Percentiles rank a stretch among this genome's conserved stretches.
Conservation (phyloP, 2,888 invertebrate species). For the Auanema sp. region DNA sequence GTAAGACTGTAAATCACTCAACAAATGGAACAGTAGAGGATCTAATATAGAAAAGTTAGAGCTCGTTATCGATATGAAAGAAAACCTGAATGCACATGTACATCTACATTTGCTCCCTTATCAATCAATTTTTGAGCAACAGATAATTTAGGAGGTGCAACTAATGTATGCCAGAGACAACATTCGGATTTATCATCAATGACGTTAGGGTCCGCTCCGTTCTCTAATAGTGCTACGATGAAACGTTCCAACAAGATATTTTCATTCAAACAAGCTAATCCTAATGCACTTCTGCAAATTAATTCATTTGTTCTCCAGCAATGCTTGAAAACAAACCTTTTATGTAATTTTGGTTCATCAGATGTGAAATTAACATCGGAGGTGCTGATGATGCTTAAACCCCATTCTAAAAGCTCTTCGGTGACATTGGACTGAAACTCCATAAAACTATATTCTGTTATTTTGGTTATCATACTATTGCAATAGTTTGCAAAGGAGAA, state of each 20-base stretch:
- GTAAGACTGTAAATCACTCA: too few relatives aligned
- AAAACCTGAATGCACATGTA: slow-evolving; percentile 10
- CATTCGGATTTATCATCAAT: slow-evolving; percentile 76
- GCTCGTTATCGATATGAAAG: background rate
- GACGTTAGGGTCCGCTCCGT: slow-evolving; percentile 79
- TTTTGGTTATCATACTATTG: too few relatives aligned
- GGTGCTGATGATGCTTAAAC: too few relatives aligned
- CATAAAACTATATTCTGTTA: too few relatives aligned
- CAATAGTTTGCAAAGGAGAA: too few relatives aligned
- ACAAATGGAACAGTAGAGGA: background rate
- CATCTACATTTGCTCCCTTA: slow-evolving; percentile 39
- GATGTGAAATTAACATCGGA: too few relatives aligned
- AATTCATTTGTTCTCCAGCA: too few relatives aligned
- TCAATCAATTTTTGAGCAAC: slow-evolving; percentile 42
- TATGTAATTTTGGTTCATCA: too few relatives aligned
- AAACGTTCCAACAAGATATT: background rate
- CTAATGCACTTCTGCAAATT: slow-evolving; percentile 2
- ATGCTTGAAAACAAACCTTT: too few relatives aligned
- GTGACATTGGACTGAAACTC: too few relatives aligned
- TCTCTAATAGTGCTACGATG: slow-evolving; percentile 74
- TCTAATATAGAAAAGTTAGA: background rate
- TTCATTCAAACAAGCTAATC: slow-evolving; percentile 17
- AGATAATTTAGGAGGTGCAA: background rate
- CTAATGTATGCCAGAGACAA: slow-evolving; percentile 13
- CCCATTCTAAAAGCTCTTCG: too few relatives aligned